A percentile compares a stretch with the other conserved stretches of the same genome.
Evolutionary conservation across 2,797 vertebrate species (phyloP).

Genomic region (Spondyliosoma cantharus): DNA sequence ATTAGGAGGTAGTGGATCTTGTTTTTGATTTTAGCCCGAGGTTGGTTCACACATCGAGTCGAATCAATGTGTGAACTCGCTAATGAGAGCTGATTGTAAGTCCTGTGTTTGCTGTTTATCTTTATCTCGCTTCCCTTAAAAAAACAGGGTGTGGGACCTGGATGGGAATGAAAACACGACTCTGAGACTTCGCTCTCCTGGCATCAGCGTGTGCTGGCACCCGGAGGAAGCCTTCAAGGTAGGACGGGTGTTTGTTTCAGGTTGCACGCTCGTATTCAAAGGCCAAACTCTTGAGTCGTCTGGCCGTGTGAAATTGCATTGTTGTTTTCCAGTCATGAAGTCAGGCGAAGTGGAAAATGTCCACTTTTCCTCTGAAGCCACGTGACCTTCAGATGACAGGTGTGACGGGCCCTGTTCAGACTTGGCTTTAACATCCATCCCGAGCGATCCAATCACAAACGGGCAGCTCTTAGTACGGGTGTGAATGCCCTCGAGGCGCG

Average conservation of each 20-base stretch:
- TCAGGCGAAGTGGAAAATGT: background rate
- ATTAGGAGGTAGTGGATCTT: constrained; percentile 56
- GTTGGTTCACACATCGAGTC: constrained; percentile 51
- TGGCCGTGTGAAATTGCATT: background rate
- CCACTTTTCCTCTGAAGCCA: background rate
- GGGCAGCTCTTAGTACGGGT: too few species aligned
- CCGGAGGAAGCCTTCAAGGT: constrained; percentile 96
- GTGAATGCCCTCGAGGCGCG: too few species aligned
- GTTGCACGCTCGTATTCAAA: background rate
- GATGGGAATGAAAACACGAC: constrained; percentile 89
- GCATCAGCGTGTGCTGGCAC: constrained; percentile 98
- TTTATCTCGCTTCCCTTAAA: constrained; percentile 18
- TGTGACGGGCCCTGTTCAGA: background rate
- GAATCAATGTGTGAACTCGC: constrained; percentile 23
- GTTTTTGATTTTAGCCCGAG: constrained; percentile 42
- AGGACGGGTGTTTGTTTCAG: constrained; percentile 29
- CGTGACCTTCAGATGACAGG: background rate
- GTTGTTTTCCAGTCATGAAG: background rate
- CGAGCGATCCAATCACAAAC: too few species aligned
- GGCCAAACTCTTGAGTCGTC: background rate
- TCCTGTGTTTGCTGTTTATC: constrained; percentile 7
- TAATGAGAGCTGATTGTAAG: constrained; percentile 56
- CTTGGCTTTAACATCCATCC: too few species aligned
- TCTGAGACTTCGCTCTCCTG: constrained; percentile 93
- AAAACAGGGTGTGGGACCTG: constrained; percentile 92